phyloP scores from a whole-genome alignment of 2,797 vertebrate species.

The Rhadinocentrus ornatus region DNA sequence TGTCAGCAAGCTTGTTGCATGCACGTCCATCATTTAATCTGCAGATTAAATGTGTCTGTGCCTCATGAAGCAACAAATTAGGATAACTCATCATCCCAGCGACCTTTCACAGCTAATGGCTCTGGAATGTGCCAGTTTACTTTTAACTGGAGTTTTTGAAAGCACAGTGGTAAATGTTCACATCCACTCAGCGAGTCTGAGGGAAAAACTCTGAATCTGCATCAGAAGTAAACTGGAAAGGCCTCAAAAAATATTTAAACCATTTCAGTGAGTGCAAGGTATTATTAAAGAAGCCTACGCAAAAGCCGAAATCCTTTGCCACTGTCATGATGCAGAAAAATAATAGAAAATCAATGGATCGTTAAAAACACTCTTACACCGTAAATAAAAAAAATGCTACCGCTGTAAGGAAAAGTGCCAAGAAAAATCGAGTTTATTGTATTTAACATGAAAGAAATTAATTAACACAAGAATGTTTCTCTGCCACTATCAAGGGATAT shows the following conservation, averaged over 20 bases:
- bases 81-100: slow-evolving; percentile 16
- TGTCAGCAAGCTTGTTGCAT: not conserved
- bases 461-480: too few relatives aligned
- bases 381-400: too few relatives aligned
- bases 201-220: not conserved
- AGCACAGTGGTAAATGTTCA: slow-evolving; percentile 18
- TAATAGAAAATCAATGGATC: too few relatives aligned
- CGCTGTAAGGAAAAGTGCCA: too few relatives aligned
- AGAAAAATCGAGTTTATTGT: too few relatives aligned
- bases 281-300: not conserved
- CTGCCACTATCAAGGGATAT: too few relatives aligned
- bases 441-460: too few relatives aligned
- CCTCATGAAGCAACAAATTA: not conserved
- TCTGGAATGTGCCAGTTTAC: slow-evolving; percentile 43
- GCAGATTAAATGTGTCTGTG: too few relatives aligned
- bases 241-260: not conserved
- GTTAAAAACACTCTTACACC: too few relatives aligned
- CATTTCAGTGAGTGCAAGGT: not conserved
- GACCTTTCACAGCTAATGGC: slow-evolving; percentile 13
- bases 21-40: not conserved
- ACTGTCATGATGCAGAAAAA: too few relatives aligned
- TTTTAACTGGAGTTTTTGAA: slow-evolving; percentile 8
- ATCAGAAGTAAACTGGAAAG: too few relatives aligned
- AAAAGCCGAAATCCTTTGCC: too few relatives aligned
- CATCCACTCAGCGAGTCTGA: not conserved